Base-by-base conservation (phyloP, 35 echinoderm and acorn worm genomes). In the Ophiothrix spiculata region DNA sequence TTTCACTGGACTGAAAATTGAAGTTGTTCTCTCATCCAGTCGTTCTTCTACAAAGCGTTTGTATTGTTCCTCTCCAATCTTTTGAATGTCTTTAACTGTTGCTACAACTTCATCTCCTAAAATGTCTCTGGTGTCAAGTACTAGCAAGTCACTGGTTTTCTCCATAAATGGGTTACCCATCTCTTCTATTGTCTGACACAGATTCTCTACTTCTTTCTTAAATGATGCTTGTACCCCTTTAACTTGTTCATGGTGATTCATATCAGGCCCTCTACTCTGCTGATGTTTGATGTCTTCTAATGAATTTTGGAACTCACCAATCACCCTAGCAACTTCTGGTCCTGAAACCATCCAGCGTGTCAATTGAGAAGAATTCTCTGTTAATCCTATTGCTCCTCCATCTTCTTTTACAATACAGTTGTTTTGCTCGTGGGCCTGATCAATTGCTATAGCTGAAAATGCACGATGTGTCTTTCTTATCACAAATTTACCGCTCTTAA, bases 351-450 rank as follows among this genome's bases (percentile, higher is more conserved):
- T n/a, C n/a, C n/a, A 91, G 4, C 89, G 33, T 32, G 23, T 16
- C 1, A 91, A 40, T 77, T 83, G 39, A 38, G 23, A 73, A 1
- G 69, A 39, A 39, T 86, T 78, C 39, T 86, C 81, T 39, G 89
- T 91, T 37, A 81, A 45, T 4, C 89, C 81, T 23, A 90, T 73
- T 36, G 88, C 88, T 0, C 81, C 89, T 15, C 83, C 49, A 33
- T 86, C 82, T 36, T 74, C 83, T 79, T 90, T 91, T 4, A 90
- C 45, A 21, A 60, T 19, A 21, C 63, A 60, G 79, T 90, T 90
- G 39, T 86, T 86, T 60, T 91, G 89, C 40, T 91, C 89, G 75
- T 91, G 75, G 21, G 87, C 39, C 38, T 90, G 89, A 37, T 90
- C 89, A 41, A 90, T 87, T 21, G 89, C 74, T 21, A 86, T 79